A percentile compares a stretch with the other conserved stretches of the same genome.
Evolutionary conservation across 2,888 invertebrate species (phyloP).

Genomic region (Dusona sp.): DNA sequence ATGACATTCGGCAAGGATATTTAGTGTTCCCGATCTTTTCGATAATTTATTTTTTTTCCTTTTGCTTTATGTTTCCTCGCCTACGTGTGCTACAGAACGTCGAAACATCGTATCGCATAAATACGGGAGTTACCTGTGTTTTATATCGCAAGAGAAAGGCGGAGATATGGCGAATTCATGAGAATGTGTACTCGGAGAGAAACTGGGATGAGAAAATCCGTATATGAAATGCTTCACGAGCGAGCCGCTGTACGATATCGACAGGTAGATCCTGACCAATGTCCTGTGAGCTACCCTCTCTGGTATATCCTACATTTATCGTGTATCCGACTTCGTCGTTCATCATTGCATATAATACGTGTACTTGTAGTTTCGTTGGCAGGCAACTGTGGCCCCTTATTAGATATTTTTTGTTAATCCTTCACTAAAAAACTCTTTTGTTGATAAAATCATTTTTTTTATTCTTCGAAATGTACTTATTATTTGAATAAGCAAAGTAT

Average conservation of each 20-base stretch:
- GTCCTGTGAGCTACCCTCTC: constrained; percentile 72
- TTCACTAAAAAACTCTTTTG: neutral
- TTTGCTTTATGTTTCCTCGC: constrained; percentile 15
- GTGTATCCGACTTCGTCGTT: constrained; percentile 56
- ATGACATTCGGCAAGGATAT: constrained; percentile 19
- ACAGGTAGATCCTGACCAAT: constrained; percentile 84
- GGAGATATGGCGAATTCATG: constrained; percentile 61
- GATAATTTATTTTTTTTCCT: constrained; percentile 20
- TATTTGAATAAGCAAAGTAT: too few relatives aligned
- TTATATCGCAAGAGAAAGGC: constrained; percentile 78
- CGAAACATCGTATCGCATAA: constrained; percentile 79
- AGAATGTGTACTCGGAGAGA: constrained; percentile 65
- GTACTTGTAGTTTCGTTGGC: constrained; percentile 35
- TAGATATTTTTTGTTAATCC: constrained; percentile 1
- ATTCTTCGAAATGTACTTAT: too few relatives aligned
- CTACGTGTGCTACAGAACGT: constrained; percentile 40
- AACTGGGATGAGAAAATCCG: constrained; percentile 74
- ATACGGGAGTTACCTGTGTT: constrained; percentile 84
- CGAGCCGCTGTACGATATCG: constrained; percentile 76
- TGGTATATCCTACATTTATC: constrained; percentile 41
- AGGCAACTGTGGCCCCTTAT: constrained; percentile 36
- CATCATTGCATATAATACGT: constrained; percentile 49
- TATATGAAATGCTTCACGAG: constrained; percentile 67
- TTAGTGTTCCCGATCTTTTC: constrained; percentile 39
- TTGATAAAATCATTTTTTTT: neutral